Conservation (phyloP, 2,113 vertebrate species). For the Rana temporaria region DNA sequence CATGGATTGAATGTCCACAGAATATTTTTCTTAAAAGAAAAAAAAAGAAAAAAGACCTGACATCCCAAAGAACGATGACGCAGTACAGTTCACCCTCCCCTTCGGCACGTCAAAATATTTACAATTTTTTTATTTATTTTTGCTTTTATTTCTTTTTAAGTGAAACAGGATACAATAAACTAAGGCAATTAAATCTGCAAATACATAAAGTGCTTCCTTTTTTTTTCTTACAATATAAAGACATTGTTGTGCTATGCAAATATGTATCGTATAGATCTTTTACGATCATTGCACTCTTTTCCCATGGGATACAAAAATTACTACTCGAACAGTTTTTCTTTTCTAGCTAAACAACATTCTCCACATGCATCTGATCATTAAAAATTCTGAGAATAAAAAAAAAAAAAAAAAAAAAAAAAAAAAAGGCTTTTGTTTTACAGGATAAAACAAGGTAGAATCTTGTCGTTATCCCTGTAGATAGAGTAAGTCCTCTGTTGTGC, state of each 20-base stretch:
- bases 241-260: constrained; percentile 14
- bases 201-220: no score
- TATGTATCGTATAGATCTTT: constrained; percentile 40
- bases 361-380: constrained; percentile 35
- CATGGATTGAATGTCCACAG: no score
- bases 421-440: constrained; percentile 30
- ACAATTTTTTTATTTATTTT: no score
- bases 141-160: no score
- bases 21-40: no score
- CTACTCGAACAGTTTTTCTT: constrained; percentile 2
- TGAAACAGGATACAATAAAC: no score
- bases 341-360: constrained; percentile 38
- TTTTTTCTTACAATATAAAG: not conserved
- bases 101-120: no score
- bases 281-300: not conserved
- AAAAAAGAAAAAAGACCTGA: no score
- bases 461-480: constrained; percentile 43
- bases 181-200: no score
- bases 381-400: constrained; percentile 5
- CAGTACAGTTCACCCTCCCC: no score
- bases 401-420: constrained; percentile 27
- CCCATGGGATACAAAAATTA: constrained; percentile 19
- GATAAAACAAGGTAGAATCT: constrained; percentile 27
- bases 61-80: no score
- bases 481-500: constrained; percentile 3